Evolutionary conservation across 2,797 vertebrate species (phyloP).

Genomic region (Florisuga fusca): DNA sequence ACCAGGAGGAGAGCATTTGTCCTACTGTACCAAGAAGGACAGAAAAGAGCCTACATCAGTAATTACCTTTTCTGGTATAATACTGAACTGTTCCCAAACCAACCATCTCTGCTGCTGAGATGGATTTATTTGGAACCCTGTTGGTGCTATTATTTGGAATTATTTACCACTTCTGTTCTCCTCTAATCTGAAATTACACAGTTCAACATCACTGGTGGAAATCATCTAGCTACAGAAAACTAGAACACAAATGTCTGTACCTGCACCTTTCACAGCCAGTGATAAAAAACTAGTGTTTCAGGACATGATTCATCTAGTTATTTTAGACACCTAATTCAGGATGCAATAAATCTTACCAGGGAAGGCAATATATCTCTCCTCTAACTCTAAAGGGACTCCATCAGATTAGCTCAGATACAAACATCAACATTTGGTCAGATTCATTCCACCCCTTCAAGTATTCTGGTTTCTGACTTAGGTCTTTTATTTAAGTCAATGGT

Average conservation of each 20-base stretch:
- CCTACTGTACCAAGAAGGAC: rapidly evolving
- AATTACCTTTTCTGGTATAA: neutral
- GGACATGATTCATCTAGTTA: neutral
- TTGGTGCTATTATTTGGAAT: neutral
- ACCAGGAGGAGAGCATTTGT: neutral
- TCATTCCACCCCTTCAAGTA: constrained; percentile 19
- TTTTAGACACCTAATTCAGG: neutral
- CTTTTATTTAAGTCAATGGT: neutral
- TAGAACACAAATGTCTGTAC: neutral
- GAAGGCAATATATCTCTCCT: neutral
- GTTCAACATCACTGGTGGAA: neutral
- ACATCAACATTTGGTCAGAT: constrained; percentile 34
- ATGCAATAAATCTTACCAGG: neutral
- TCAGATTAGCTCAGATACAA: constrained; percentile 33
- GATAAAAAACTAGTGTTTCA: constrained; percentile 13
- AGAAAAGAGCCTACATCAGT: neutral
- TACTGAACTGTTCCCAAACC: neutral
- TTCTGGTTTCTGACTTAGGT: constrained; percentile 13
- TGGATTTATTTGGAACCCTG: neutral
- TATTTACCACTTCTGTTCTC: neutral
- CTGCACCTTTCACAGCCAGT: neutral
- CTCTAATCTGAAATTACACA: neutral
- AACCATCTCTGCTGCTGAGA: neutral
- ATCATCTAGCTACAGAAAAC: neutral
- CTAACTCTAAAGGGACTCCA: neutral